These are phyloP conservation scores for Drosophila ezoana DNA, from an alignment of 2,888 invertebrate species.

Conservation along the genomic window DNA sequence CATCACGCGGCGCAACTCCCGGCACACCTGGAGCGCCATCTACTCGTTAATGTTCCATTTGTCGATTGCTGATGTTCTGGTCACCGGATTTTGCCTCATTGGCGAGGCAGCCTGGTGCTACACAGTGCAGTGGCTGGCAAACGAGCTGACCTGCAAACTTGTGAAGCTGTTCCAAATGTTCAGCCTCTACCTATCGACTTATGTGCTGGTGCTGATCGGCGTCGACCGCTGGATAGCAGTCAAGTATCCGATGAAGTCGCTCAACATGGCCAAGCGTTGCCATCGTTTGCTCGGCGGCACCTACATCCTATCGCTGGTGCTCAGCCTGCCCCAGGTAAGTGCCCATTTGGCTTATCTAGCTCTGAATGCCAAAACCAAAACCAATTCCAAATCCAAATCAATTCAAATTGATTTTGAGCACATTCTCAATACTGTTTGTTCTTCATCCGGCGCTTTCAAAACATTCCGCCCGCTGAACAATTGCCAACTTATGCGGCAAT, in stretches of 20 bases:
- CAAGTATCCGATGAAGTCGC: conserved; percentile 91
- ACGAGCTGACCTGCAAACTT: conserved; percentile 91
- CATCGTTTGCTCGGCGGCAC: conserved; percentile 88
- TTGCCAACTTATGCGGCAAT: conserved; percentile 46
- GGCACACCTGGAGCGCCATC: conserved; percentile 89
- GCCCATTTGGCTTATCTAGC: conserved; percentile 18
- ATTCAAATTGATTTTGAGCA: conserved; percentile 39
- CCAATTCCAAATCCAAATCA: conserved; percentile 38
- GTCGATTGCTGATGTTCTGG: conserved; percentile 92
- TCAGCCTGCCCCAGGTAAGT: conserved; percentile 93
- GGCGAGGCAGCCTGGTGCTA: conserved; percentile 93
- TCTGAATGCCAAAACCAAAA: conserved; percentile 2
- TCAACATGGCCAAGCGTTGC: conserved; percentile 89
- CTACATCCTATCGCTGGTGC: conserved; percentile 90
- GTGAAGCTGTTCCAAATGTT: conserved; percentile 94
- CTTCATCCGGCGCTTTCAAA: conserved; percentile 10
- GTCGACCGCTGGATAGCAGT: conserved; percentile 93
- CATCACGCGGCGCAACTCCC: conserved; percentile 86
- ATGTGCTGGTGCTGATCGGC: conserved; percentile 92
- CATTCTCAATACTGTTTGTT: conserved; percentile 14
- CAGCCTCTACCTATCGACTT: conserved; percentile 92
- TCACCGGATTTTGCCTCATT: conserved; percentile 92
- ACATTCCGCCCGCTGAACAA: conserved; percentile 16
- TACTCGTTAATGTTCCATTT: conserved; percentile 92
- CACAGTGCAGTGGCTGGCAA: conserved; percentile 92